These are phyloP conservation scores for Pristionchus arcanus DNA, from an alignment of 2,888 invertebrate species.

Conservation along the genomic window DNA sequence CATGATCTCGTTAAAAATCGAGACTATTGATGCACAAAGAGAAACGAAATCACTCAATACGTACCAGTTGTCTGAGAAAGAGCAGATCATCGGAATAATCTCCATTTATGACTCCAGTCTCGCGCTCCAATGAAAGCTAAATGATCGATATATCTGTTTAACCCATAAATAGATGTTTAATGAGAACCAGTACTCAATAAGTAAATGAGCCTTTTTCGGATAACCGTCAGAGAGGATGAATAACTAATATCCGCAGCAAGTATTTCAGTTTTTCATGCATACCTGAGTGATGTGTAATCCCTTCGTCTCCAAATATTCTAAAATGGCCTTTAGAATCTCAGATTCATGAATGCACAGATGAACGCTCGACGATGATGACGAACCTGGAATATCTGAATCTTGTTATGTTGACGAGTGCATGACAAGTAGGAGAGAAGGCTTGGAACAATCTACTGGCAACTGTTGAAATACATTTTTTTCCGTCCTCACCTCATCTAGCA, in stretches of 20 bases:
- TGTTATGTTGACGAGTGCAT: background rate
- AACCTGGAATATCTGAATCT: background rate
- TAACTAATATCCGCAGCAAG: background rate
- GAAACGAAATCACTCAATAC: background rate
- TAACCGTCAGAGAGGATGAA: too few relatives aligned
- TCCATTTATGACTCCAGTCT: constrained; percentile 95
- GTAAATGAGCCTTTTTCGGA: too few relatives aligned
- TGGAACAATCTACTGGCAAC: too few relatives aligned
- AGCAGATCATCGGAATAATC: constrained; percentile 94
- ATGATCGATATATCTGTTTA: constrained; percentile 45
- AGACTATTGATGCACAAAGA: too few relatives aligned
- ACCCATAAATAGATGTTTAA: background rate
- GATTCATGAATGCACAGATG: constrained; percentile 79
- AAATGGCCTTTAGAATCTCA: constrained; percentile 83
- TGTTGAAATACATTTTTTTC: background rate
- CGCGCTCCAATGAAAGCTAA: constrained; percentile 86
- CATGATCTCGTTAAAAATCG: too few relatives aligned
- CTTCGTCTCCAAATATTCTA: constrained; percentile 85
- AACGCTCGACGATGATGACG: constrained; percentile 58
- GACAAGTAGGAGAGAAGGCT: background rate
- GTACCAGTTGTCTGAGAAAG: constrained; percentile 88
- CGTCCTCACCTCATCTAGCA: background rate
- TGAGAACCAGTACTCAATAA: background rate
- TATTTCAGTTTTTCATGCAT: background rate
- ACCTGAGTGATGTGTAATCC: constrained; percentile 92